Evolutionary conservation across 2,113 vertebrate species (phyloP), one percentile per base, ranked within the genome.

Genomic region (Leptobrachium ailaonicum): DNA sequence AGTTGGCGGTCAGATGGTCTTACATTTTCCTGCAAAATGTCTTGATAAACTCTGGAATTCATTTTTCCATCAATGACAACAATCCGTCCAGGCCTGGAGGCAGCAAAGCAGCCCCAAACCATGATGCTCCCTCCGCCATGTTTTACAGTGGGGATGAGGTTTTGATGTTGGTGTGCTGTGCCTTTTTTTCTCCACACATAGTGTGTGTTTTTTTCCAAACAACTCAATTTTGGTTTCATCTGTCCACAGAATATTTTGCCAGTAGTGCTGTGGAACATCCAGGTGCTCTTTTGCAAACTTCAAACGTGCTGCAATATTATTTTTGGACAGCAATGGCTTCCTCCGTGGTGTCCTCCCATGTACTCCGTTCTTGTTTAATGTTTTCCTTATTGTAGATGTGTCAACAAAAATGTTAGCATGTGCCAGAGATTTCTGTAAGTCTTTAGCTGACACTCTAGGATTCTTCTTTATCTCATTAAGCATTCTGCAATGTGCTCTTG

Each of bases 41-140:
- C 45, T 71, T 71, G 12, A 50, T 50, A 45, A 71, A 47, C 1
- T 2, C n/a, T n/a, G 7, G 63, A 66, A 66, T 66, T 66, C 63
- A 47, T 71, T 71, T 4, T 1, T 32, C 44, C 2, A 9, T 72
- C 70, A 10, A 72, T 72, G 45, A 54, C 54, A 14, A 47, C 47
- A 72, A 72, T 9, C 50, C 6, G 14, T 71, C 68, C 68, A 71
- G 68, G 68, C 44, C 66, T 41, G 10, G 9, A 68, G 2, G 41
- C 6, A 68, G 4, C 66, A 68, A 43, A 68, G 66, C 66, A 42
- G 67, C 67, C 67, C 67, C 4, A 70, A 70, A 70, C 43, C 67
- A 70, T 70, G 42, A 70, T 47, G 12, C 67, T 13, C 67, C 67
- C 67, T n/a, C 13, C 67, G 2, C 67, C 43, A n/a, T 70, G n/a